These are phyloP conservation scores for Pachycephus smyrnensis DNA, from an alignment of 2,888 invertebrate species.

Conservation along the genomic window DNA sequence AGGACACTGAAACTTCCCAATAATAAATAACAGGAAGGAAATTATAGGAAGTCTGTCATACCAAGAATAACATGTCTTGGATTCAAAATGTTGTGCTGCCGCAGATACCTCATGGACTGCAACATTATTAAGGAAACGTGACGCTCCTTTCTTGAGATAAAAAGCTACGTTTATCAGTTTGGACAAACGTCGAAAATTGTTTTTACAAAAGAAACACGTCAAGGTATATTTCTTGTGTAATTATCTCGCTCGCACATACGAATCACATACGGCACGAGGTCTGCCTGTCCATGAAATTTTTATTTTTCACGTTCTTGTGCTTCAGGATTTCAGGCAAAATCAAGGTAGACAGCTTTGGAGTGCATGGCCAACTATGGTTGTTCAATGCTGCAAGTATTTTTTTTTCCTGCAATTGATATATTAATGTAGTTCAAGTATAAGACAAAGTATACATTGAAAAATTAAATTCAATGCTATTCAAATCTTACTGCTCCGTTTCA, in stretches of 20 bases:
- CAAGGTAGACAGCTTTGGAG: neutral
- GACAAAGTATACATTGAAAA: neutral
- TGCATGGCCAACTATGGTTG: neutral
- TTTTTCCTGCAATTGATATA: neutral
- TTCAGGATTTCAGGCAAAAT: neutral
- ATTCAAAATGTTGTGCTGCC: constrained; percentile 15
- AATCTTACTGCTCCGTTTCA: neutral
- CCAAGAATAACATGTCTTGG: constrained; percentile 13
- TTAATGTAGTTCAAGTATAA: neutral
- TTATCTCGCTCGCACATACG: neutral
- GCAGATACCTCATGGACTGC: constrained; percentile 15
- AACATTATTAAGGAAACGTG: constrained; percentile 10
- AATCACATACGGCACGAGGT: neutral
- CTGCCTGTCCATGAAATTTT: neutral
- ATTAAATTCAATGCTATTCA: neutral
- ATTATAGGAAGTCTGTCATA: constrained; percentile 2
- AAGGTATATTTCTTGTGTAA: neutral
- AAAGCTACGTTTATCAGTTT: neutral
- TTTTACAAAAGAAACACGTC: neutral
- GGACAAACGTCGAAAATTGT: neutral
- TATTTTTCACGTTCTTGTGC: neutral
- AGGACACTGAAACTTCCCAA: constrained; percentile 18
- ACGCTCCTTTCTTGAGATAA: neutral
- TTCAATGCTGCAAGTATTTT: neutral
- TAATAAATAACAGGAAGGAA: neutral